Percentiles rank a stretch among this genome's conserved stretches.
phyloP scores from a whole-genome alignment of 2,797 vertebrate genomes.

The Halcyon smyrnensis region DNA sequence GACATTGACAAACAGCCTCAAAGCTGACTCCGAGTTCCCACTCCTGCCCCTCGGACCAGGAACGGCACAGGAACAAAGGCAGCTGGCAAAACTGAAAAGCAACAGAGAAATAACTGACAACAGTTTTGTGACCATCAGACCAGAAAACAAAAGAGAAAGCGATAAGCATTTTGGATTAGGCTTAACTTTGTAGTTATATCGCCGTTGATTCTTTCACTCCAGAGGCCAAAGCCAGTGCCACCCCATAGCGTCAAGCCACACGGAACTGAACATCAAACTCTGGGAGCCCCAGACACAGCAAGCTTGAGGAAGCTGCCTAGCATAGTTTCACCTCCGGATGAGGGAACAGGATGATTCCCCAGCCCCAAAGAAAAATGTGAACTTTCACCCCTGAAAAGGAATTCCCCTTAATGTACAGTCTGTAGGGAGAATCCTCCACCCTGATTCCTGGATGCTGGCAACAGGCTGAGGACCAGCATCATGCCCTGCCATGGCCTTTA shows the following conservation, averaged over 20 bases:
- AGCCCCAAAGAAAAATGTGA: slow-evolving; percentile 27
- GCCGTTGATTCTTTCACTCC: background rate
- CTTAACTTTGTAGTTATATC: background rate
- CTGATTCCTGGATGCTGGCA: background rate
- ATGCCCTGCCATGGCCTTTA: slow-evolving; percentile 4
- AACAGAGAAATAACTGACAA: background rate
- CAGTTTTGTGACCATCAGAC: background rate
- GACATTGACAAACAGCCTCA: background rate
- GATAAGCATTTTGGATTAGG: background rate
- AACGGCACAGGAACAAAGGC: background rate
- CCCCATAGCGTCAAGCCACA: background rate
- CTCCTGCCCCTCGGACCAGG: background rate
- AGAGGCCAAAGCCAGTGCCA: background rate
- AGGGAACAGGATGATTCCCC: background rate
- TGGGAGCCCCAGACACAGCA: background rate
- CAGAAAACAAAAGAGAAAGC: background rate
- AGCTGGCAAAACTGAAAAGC: background rate
- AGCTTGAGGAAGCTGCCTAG: background rate
- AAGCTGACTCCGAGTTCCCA: background rate
- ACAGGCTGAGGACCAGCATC: background rate
- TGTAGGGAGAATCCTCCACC: slow-evolving; percentile 17
- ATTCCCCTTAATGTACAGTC: slow-evolving; percentile 20
- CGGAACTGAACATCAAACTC: background rate
- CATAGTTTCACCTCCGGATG: background rate
- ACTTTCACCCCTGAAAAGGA: slow-evolving; percentile 30